A percentile compares a stretch with the other conserved stretches of the same genome.
These are phyloP conservation scores for Drosophila oshimai DNA, from an alignment of 1,140 invertebrate genomes.

Conservation along the genomic window DNA sequence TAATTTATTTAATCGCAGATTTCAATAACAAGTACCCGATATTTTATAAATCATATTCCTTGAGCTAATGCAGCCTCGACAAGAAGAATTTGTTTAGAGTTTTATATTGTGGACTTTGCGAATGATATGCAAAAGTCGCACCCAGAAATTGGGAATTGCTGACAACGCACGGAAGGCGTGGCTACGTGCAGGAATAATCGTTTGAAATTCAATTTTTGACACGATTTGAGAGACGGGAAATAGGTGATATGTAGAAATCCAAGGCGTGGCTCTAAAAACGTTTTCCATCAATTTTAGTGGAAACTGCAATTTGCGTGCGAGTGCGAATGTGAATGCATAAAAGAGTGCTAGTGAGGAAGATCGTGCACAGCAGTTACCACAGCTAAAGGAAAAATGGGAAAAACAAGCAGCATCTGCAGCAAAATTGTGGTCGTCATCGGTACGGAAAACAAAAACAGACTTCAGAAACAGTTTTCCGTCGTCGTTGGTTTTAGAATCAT, in stretches of 20 bases:
- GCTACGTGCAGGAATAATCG: slow-evolving; percentile 76
- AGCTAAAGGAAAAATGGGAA: slow-evolving; percentile 20
- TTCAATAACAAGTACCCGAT: too few species aligned
- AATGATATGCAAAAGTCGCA: slow-evolving; percentile 46
- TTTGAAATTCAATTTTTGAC: slow-evolving; percentile 80
- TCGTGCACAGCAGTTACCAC: background rate
- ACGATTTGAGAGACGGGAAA: slow-evolving; percentile 64
- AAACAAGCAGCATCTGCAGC: slow-evolving; percentile 32
- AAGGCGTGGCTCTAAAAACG: slow-evolving; percentile 43
- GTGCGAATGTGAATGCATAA: slow-evolving; percentile 74
- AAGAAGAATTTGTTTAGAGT: slow-evolving; percentile 79
- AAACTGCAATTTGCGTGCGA: slow-evolving; percentile 81
- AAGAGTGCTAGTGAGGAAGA: slow-evolving; percentile 1
- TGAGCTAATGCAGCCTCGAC: slow-evolving; percentile 28
- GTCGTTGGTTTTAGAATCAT: slow-evolving; percentile 22
- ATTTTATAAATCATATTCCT: too few species aligned
- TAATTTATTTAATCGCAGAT: background rate
- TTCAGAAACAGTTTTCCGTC: slow-evolving; percentile 31
- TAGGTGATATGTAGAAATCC: too few species aligned
- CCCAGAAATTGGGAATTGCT: slow-evolving; percentile 19
- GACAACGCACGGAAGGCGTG: slow-evolving; percentile 39
- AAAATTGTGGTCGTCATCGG: slow-evolving; percentile 28
- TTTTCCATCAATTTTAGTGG: slow-evolving; percentile 81
- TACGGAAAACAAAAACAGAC: slow-evolving; percentile 46
- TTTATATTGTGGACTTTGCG: too few species aligned